phyloP scores from a whole-genome alignment of 1,140 invertebrate species.

The Aphelenchoides avenae region DNA sequence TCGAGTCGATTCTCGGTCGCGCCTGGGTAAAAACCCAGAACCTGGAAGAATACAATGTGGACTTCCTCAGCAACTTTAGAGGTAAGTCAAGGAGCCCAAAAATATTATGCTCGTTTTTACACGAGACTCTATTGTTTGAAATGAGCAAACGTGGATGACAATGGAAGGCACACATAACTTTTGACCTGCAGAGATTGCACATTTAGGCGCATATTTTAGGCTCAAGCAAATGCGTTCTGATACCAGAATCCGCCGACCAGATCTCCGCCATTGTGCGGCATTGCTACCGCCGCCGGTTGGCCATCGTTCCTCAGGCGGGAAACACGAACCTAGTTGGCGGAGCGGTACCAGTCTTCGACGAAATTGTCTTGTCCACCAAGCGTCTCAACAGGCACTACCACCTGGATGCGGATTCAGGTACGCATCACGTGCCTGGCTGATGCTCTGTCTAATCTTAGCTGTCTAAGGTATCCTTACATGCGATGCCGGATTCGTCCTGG shows the following conservation, averaged over 20 bases:
- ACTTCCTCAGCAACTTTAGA: too few relatives aligned
- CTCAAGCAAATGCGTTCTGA: constrained; percentile 63
- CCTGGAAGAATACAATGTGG: constrained; percentile 66
- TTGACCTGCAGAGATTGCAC: constrained; percentile 4
- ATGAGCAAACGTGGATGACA: constrained; percentile 90
- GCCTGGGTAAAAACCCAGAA: constrained; percentile 67
- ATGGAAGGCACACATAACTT: constrained; percentile 70
- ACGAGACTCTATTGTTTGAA: too few relatives aligned
- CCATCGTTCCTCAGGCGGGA: constrained; percentile 84
- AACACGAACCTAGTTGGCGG: constrained; percentile 89
- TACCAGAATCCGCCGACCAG: constrained; percentile 79
- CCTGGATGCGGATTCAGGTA: constrained; percentile 68
- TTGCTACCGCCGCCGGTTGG: constrained; percentile 77
- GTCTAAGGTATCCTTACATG: constrained; percentile 74
- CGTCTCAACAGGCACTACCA: constrained; percentile 83
- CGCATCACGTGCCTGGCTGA: too few relatives aligned
- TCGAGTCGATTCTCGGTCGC: constrained; percentile 32
- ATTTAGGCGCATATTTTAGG: constrained; percentile 60
- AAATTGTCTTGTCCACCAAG: constrained; percentile 79
- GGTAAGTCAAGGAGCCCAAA: too few relatives aligned
- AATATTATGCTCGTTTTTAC: too few relatives aligned
- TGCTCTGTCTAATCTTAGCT: too few relatives aligned
- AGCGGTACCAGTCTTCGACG: constrained; percentile 90
- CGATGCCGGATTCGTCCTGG: constrained; percentile 85
- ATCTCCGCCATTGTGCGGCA: constrained; percentile 78